phyloP scores from a whole-genome alignment of 2,888 invertebrate genomes.

The Automeris io region DNA sequence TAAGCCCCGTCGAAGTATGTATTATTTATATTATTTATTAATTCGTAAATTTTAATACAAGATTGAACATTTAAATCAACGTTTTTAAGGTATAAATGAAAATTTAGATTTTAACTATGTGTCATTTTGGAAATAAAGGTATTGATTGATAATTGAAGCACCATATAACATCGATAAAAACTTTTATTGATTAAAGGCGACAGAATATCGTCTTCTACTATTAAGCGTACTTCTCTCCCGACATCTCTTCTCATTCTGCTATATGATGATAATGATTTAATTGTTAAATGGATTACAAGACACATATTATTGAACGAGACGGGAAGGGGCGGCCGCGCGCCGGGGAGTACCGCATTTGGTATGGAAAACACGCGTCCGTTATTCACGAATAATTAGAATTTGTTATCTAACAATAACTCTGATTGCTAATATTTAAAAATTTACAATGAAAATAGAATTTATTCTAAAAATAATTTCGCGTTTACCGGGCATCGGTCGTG shows the following conservation, averaged over 20 bases:
- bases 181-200: slow-evolving; percentile 71
- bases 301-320: slow-evolving; percentile 62
- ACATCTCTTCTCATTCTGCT: slow-evolving; percentile 56
- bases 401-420: slow-evolving; percentile 73
- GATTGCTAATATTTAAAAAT: slow-evolving; percentile 72
- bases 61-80: too few relatives aligned
- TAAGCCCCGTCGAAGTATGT: too few relatives aligned
- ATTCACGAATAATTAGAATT: slow-evolving; percentile 67
- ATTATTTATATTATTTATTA: too few relatives aligned
- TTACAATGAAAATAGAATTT: slow-evolving; percentile 76
- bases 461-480: slow-evolving; percentile 71
- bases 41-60: too few relatives aligned
- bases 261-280: slow-evolving; percentile 58
- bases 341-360: slow-evolving; percentile 43
- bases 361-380: slow-evolving; percentile 63
- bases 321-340: slow-evolving; percentile 53
- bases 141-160: slow-evolving; percentile 35
- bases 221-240: slow-evolving; percentile 74
- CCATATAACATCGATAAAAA: slow-evolving; percentile 73
- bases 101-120: too few relatives aligned
- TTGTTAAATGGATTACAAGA: slow-evolving; percentile 67
- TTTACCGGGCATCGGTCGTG: slow-evolving; percentile 59
- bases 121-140: background rate
- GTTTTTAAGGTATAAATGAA: too few relatives aligned
- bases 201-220: slow-evolving; percentile 57